Conservation (phyloP, 2,797 vertebrate genomes). For the Pseudocheirus occidentalis region DNA sequence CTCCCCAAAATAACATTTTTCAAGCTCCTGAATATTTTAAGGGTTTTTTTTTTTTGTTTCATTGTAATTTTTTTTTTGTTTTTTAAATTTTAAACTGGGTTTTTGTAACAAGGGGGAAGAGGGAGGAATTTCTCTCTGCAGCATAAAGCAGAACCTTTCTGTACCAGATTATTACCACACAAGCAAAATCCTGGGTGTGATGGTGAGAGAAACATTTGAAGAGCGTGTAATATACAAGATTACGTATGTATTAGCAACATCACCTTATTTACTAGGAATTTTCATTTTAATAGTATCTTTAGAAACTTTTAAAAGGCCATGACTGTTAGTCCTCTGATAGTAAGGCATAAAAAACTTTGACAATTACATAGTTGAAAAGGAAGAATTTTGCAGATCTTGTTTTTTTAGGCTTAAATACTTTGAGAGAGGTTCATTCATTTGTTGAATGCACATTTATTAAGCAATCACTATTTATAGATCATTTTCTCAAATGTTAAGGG, state of each 20-base stretch:
- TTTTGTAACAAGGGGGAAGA: constrained; percentile 18
- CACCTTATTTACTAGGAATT: constrained; percentile 9
- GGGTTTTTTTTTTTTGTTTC: constrained; percentile 51
- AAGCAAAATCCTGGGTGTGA: background rate
- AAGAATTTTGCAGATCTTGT: background rate
- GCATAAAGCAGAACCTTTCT: constrained; percentile 15
- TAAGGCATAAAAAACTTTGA: background rate
- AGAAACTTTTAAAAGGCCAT: constrained; percentile 58
- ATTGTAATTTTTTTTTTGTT: background rate
- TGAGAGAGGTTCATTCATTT: background rate
- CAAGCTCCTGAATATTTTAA: constrained; percentile 70
- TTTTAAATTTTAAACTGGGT: constrained; percentile 15
- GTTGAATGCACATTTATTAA: background rate
- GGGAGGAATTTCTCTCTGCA: constrained; percentile 26
- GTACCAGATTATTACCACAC: constrained; percentile 42
- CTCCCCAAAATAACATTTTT: constrained; percentile 72
- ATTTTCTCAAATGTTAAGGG: background rate
- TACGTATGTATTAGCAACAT: constrained; percentile 54
- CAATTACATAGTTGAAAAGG: background rate
- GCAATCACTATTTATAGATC: background rate
- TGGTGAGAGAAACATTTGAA: constrained; percentile 43
- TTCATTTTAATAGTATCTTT: constrained; percentile 54
- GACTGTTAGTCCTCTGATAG: constrained; percentile 15
- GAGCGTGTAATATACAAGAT: constrained; percentile 12
- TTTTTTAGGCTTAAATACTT: background rate